phyloP scores from a whole-genome alignment of 37 sponge, comb jelly and placozoan species.

The Hexactinellida sp. region DNA sequence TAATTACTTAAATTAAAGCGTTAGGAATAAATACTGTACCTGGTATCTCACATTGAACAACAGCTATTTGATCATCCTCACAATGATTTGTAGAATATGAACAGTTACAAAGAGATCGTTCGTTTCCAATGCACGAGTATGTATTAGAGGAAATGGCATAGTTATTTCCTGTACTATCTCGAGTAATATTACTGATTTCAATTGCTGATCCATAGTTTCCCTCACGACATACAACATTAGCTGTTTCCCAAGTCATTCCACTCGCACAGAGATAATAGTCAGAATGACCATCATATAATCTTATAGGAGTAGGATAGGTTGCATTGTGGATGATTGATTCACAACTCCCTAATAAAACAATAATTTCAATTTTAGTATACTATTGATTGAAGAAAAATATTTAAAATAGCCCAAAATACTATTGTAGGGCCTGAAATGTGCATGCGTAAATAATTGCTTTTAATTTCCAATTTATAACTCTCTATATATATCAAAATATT shows the following conservation, averaged over 20 bases:
- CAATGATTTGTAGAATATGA: background rate
- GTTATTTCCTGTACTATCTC: background rate
- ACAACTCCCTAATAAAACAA: background rate
- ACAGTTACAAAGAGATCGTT: background rate
- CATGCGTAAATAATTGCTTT: too few species aligned
- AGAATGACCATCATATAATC: background rate
- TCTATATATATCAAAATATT: background rate
- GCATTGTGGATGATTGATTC: background rate
- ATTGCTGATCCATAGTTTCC: background rate
- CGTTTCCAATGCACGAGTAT: background rate
- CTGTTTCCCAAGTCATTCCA: background rate
- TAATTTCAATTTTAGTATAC: background rate
- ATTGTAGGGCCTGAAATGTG: too few species aligned
- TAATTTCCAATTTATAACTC: background rate
- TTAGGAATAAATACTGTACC: background rate
- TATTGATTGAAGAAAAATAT: background rate
- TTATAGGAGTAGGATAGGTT: background rate
- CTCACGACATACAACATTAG: slow-evolving; percentile 13
- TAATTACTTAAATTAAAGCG: too few species aligned
- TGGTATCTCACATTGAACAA: background rate
- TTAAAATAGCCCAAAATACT: too few species aligned
- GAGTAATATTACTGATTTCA: background rate
- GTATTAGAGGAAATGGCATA: background rate
- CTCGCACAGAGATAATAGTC: background rate
- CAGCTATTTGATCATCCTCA: background rate